Evolutionary conservation across 2,113 vertebrate species (phyloP), one percentile per base, ranked within the genome.

Genomic region (Galbula dea): DNA sequence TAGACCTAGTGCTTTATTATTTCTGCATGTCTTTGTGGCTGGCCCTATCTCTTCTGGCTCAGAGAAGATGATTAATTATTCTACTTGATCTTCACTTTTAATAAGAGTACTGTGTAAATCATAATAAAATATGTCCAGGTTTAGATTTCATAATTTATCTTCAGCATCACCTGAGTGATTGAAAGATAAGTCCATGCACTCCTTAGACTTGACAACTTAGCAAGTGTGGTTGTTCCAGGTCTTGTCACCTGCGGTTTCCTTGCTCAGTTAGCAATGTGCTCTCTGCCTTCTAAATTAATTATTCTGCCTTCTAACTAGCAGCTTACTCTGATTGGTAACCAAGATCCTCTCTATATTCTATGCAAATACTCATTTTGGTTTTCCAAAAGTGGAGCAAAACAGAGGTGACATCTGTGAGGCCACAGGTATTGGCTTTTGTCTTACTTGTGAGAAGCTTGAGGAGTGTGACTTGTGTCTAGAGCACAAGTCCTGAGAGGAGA

Each of bases 51-150:
- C 30, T 94, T 51, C 72, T 65, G 66, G 39, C 74, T 96, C 81
- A 95, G 84, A 36, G 59, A 85, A 46, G 11, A 62, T 48, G 77
- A 84, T 91, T 93, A 97, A 96, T 91, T 82, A 94, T 95, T 96
- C 79, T 37, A 77, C 45, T 94, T 96, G 81, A 94, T 94, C 68
- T 93, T 90, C 76, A 80, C 34, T 95, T 94, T 83, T 39, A 66
- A 49, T 93, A 74, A 58, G 76, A 94, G 37, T 79, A 24, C 52
- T 89, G 83, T 88, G 69, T 93, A 95, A 97, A 95, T 93, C 43
- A 65, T 94, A 93, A 90, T 15, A 86, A 72, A 68, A 83, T 12
- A 80, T 72, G 26, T 74, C n/a, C 45, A 63, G 48, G 4, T 95
- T 84, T 51, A 66, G 11, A 69, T 86, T 90, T 94, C 27, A 46